Conservation (phyloP, 2,113 vertebrate species). For the Sciurus niger region DNA sequence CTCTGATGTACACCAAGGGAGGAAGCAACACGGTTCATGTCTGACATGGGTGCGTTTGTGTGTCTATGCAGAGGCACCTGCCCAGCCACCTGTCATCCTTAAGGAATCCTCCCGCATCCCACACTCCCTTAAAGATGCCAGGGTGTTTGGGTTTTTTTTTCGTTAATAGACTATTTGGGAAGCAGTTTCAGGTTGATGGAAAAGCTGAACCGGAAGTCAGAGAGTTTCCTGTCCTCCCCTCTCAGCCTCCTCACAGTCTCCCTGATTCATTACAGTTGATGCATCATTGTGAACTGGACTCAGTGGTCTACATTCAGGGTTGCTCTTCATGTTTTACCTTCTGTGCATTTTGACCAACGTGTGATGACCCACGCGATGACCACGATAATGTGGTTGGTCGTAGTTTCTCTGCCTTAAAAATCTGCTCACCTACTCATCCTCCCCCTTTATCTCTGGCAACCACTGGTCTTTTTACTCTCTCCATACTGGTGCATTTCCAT, state of each 20-base stretch:
- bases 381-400: too few species aligned
- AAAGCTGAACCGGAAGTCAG: background rate
- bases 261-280: too few species aligned
- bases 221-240: background rate
- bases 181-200: background rate
- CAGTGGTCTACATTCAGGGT: background rate
- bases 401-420: background rate
- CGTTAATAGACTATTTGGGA: background rate
- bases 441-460: fast-evolving
- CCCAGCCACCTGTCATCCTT: too few species aligned
- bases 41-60: background rate
- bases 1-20: background rate
- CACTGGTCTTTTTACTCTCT: background rate
- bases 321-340: background rate
- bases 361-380: fast-evolving
- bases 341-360: background rate
- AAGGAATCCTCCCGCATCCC: fast-evolving
- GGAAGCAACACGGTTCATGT: fast-evolving
- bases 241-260: fast-evolving
- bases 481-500: background rate
- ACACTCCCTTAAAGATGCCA: slow-evolving; percentile 29
- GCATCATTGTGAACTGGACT: background rate
- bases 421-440: too few species aligned
- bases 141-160: background rate
- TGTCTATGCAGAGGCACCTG: background rate